A percentile compares a stretch with the other conserved stretches of the same genome.
Conservation (phyloP, 1,140 invertebrate genomes). For the Aplysia californica region DNA sequence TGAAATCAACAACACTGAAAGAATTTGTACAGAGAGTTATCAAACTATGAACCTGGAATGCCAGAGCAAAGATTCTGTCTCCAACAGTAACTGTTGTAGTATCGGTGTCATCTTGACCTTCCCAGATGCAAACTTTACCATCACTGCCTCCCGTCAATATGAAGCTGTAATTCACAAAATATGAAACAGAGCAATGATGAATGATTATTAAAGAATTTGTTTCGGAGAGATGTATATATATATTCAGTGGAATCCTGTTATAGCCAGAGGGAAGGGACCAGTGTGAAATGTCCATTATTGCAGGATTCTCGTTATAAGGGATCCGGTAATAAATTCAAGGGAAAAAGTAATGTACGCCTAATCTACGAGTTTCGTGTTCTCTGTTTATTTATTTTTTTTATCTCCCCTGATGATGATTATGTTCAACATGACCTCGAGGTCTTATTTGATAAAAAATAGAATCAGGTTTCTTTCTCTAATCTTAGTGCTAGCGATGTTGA, state of each 20-base stretch:
- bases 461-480: no score
- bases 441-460: no score
- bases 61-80: conserved; percentile 78
- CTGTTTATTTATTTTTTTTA: no score
- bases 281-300: neutral
- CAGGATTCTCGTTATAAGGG: no score
- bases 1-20: no score
- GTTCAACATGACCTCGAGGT: no score
- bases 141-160: conserved; percentile 91
- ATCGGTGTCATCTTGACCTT: conserved; percentile 82
- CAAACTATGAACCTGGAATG: conserved; percentile 70
- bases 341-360: neutral
- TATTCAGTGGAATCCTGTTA: no score
- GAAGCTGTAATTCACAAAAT: conserved; percentile 6
- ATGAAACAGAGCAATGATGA: neutral
- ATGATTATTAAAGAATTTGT: neutral
- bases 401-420: no score
- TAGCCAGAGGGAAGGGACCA: neutral
- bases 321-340: neutral
- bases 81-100: conserved; percentile 85
- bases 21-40: neutral
- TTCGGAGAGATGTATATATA: no score
- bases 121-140: conserved; percentile 91
- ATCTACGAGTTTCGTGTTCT: no score
- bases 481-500: no score